These are phyloP conservation scores for Lerista edwardsae DNA, from an alignment of 2,797 vertebrate species.

Conservation along the genomic window DNA sequence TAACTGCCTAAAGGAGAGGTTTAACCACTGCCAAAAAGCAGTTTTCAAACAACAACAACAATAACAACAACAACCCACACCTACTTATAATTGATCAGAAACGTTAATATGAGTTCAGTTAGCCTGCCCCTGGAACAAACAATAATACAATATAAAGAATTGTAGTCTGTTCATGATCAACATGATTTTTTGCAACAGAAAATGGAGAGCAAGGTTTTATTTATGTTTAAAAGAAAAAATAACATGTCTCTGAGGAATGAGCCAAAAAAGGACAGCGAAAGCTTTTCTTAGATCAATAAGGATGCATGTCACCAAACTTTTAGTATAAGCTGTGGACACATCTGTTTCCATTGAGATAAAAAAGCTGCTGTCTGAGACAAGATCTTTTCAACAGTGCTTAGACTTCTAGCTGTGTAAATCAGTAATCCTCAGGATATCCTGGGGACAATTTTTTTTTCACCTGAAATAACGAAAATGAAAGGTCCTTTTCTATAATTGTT, in stretches of 20 bases:
- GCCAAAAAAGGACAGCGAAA: background rate
- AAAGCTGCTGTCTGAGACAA: background rate
- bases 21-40: too few species aligned
- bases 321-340: background rate
- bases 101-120: background rate
- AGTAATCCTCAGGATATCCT: background rate
- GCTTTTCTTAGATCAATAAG: background rate
- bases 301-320: slow-evolving; percentile 10
- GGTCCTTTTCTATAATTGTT: background rate
- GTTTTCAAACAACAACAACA: too few species aligned
- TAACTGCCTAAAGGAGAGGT: too few species aligned
- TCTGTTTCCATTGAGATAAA: slow-evolving; percentile 5
- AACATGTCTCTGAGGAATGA: background rate
- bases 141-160: background rate
- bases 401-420: background rate
- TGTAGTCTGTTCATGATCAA: background rate
- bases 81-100: background rate
- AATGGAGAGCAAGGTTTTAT: background rate
- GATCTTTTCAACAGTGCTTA: background rate
- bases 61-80: too few species aligned
- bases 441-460: background rate
- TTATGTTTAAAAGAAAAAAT: background rate
- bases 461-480: background rate
- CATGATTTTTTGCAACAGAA: background rate
- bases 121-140: background rate